Conservation (phyloP, 1,140 invertebrate genomes). For the Neodiprion virginianus region DNA sequence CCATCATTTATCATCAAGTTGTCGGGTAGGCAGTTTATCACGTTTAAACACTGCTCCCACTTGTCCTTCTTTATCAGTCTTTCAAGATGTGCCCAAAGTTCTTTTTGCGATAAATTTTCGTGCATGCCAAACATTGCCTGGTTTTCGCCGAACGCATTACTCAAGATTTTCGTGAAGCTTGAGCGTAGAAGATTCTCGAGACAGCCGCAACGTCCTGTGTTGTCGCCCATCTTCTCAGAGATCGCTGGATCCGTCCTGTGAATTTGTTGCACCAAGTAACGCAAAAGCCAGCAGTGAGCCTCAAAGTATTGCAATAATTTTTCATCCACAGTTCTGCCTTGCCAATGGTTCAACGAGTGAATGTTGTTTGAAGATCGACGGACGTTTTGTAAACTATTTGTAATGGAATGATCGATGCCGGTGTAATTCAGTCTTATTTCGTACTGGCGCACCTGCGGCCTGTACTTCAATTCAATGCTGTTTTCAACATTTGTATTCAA, state of each 20-base stretch:
- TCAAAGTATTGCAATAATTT: conserved; percentile 64
- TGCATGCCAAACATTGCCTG: conserved; percentile 58
- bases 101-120: conserved; percentile 43
- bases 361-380: conserved; percentile 11
- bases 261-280: conserved; percentile 63
- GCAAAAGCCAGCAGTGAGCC: conserved; percentile 65
- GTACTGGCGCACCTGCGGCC: conserved; percentile 29
- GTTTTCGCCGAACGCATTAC: conserved; percentile 60
- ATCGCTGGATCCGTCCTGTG: conserved; percentile 47
- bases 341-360: conserved; percentile 27
- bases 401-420: not conserved
- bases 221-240: conserved; percentile 45
- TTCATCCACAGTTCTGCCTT: conserved; percentile 37
- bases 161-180: conserved; percentile 50
- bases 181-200: conserved; percentile 59
- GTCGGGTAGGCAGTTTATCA: conserved; percentile 44
- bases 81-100: conserved; percentile 47
- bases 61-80: conserved; percentile 32
- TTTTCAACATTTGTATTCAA: conserved; percentile 22
- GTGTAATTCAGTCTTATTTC: conserved; percentile 37
- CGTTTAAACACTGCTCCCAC: conserved; percentile 38
- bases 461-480: conserved; percentile 18
- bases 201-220: conserved; percentile 44
- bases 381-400: not conserved
- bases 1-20: conserved; percentile 36